These are phyloP conservation scores for Resseliella maxima DNA, from an alignment of 2,888 invertebrate species.

Conservation along the genomic window DNA sequence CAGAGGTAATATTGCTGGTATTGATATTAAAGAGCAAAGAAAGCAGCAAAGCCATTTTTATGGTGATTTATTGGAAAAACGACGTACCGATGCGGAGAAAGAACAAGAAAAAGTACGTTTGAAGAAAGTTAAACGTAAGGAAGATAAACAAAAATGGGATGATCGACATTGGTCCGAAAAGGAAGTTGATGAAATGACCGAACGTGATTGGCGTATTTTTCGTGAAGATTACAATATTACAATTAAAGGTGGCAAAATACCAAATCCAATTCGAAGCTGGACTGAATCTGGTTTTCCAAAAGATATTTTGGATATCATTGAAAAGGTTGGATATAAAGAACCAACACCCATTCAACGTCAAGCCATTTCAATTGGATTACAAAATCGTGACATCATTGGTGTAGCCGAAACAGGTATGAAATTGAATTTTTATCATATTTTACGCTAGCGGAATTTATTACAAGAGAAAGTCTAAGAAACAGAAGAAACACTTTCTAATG, in stretches of 20 bases:
- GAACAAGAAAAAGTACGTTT: conserved; percentile 93
- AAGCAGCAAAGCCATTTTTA: conserved; percentile 97
- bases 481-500: background rate
- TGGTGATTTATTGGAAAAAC: conserved; percentile 91
- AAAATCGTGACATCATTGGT: conserved; percentile 97
- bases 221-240: conserved; percentile 99
- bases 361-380: conserved; percentile 97
- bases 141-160: conserved; percentile 99
- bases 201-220: conserved; percentile 99
- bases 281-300: conserved; percentile 90
- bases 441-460: no score
- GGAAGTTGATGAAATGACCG: conserved; percentile 93
- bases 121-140: conserved; percentile 92
- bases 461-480: background rate
- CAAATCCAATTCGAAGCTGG: conserved; percentile 96
- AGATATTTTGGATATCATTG: conserved; percentile 93
- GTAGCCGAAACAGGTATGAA: conserved; percentile 87
- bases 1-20: conserved; percentile 96
- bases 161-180: conserved; percentile 99
- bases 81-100: conserved; percentile 96
- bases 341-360: conserved; percentile 99
- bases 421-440: background rate
- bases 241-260: conserved; percentile 96
- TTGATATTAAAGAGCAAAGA: conserved; percentile 96
- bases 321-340: conserved; percentile 95